These are phyloP conservation scores for Thamnophis elegans DNA, from an alignment of 2,797 vertebrate species.

Conservation along the genomic window DNA sequence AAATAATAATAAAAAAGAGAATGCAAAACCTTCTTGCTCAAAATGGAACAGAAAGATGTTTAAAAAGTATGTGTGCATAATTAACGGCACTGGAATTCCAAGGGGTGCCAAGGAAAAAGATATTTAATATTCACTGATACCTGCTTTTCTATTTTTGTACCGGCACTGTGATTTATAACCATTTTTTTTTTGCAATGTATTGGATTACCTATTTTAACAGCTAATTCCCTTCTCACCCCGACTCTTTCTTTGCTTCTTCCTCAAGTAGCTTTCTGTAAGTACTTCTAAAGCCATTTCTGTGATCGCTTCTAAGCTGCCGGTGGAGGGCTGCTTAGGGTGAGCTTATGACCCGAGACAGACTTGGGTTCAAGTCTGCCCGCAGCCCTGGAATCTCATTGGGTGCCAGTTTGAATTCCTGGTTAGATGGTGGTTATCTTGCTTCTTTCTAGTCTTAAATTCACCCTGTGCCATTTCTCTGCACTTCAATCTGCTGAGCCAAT, in stretches of 20 bases:
- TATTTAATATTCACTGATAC: background rate
- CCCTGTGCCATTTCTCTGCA: background rate
- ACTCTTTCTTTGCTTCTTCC: background rate
- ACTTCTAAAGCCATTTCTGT: background rate
- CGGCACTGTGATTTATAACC: background rate
- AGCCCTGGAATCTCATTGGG: background rate
- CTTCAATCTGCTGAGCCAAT: background rate
- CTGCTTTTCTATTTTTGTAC: background rate
- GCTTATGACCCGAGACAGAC: background rate
- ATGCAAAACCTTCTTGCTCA: constrained; percentile 30
- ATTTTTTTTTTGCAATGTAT: background rate
- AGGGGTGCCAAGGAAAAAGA: background rate
- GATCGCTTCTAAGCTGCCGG: too few species aligned
- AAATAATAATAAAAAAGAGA: background rate
- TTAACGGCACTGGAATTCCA: constrained; percentile 12
- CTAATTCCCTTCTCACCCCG: background rate
- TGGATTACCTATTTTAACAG: background rate
- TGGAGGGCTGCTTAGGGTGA: background rate
- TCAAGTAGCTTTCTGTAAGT: background rate
- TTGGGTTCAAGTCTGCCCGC: background rate
- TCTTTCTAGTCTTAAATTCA: background rate
- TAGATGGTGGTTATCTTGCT: background rate
- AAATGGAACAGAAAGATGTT: constrained; percentile 52
- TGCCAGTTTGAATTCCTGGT: background rate
- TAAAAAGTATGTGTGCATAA: constrained; percentile 41